Conservation (phyloP, 1,140 invertebrate genomes). For the Trichoplusia ni region DNA sequence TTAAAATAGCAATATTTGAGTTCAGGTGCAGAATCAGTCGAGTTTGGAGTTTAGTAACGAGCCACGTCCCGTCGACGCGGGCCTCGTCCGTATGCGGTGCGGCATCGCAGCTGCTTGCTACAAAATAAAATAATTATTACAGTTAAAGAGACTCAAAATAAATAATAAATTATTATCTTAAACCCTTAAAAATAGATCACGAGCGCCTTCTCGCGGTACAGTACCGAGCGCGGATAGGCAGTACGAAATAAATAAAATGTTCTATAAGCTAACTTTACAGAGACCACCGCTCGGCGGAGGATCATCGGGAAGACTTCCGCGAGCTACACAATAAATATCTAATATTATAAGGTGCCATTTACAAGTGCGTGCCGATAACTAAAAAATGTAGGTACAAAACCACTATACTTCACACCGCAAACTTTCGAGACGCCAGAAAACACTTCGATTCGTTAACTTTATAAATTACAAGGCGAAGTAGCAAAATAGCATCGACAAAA, state of each 20-base stretch:
- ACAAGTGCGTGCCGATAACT: conserved; percentile 79
- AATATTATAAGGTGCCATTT: conserved; percentile 79
- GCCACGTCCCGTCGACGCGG: conserved; percentile 73
- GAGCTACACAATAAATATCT: conserved; percentile 79
- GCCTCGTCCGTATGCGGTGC: conserved; percentile 75
- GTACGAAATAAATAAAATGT: conserved; percentile 80
- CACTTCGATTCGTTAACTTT: conserved; percentile 62
- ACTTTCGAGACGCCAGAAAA: conserved; percentile 79
- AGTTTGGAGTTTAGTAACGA: conserved; percentile 48
- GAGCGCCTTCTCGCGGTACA: conserved; percentile 79
- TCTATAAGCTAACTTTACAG: conserved; percentile 81
- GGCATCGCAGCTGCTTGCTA: conserved; percentile 69
- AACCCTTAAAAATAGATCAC: conserved; percentile 81
- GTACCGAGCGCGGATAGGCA: conserved; percentile 78
- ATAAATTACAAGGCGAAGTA: conserved; percentile 73
- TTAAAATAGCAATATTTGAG: conserved; percentile 4
- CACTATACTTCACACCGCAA: conserved; percentile 77
- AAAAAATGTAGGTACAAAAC: conserved; percentile 61
- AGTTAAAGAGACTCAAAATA: conserved; percentile 81
- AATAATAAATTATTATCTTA: conserved; percentile 82
- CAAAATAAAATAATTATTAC: conserved; percentile 68
- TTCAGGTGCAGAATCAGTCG: conserved; percentile 48
- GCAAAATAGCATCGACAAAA: conserved; percentile 70
- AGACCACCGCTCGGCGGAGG: conserved; percentile 79
- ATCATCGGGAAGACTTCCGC: conserved; percentile 78